A percentile compares a stretch with the other conserved stretches of the same genome.
These are phyloP conservation scores for Anguilla pacifica DNA, from an alignment of 2,797 vertebrate genomes.

Conservation along the genomic window DNA sequence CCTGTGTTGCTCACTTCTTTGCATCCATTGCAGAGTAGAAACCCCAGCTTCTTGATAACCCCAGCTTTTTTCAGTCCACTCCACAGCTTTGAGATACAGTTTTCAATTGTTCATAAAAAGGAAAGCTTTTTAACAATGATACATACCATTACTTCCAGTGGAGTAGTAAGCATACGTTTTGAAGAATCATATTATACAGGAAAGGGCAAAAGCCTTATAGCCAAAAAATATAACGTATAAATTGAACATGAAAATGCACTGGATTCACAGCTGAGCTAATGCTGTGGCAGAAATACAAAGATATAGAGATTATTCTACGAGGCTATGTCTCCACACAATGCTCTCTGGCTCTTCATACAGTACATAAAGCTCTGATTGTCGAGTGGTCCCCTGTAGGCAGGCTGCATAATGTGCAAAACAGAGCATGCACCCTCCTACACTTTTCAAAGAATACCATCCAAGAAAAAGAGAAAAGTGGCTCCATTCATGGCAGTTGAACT, in stretches of 20 bases:
- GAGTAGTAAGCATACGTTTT: conserved; percentile 13
- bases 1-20: not conserved
- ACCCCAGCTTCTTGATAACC: not conserved
- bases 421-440: conserved; percentile 55
- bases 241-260: conserved; percentile 7
- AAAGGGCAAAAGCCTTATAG: not conserved
- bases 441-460: conserved; percentile 10
- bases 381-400: not conserved
- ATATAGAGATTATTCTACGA: conserved; percentile 10
- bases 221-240: not conserved
- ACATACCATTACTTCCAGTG: conserved; percentile 21
- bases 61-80: not conserved
- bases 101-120: not conserved
- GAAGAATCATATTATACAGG: not conserved
- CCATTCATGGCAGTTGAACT: conserved; percentile 12
- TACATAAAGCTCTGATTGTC: conserved; percentile 42
- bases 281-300: not conserved
- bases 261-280: not conserved
- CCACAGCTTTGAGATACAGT: not conserved
- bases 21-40: not conserved
- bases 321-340: conserved; percentile 12
- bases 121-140: not conserved
- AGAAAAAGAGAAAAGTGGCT: conserved; percentile 2
- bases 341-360: not conserved
- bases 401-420: conserved; percentile 49